Percentiles rank a stretch among this genome's conserved stretches.
These are phyloP conservation scores for Scylla paramamosain DNA, from an alignment of 1,140 invertebrate species.

Conservation along the genomic window DNA sequence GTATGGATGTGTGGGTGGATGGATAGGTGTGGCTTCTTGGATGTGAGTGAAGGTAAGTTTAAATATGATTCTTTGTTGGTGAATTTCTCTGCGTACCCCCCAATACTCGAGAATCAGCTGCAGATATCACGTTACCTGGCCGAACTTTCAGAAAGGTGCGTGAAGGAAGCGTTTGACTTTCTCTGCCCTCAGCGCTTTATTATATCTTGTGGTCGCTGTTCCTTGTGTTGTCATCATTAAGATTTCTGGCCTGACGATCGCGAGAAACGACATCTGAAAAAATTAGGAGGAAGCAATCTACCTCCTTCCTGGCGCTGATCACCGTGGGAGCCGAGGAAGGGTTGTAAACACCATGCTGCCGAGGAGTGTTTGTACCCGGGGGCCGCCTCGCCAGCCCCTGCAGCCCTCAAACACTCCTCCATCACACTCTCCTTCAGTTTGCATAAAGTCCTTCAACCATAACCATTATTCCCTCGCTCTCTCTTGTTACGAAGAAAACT, in stretches of 20 bases:
- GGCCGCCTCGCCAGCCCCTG: background rate
- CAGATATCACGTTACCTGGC: no score
- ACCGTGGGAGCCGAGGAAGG: background rate
- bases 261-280: background rate
- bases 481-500: background rate
- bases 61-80: no score
- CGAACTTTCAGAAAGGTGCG: no score
- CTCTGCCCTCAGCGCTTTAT: background rate
- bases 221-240: background rate
- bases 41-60: no score
- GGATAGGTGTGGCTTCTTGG: no score
- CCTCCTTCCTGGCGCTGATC: background rate
- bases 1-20: no score
- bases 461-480: background rate
- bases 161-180: no score
- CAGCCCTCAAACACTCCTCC: background rate
- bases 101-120: no score
- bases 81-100: no score
- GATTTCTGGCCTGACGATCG: no score
- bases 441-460: background rate
- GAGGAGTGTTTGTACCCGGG: no score
- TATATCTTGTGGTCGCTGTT: background rate
- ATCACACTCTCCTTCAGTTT: background rate
- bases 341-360: background rate
- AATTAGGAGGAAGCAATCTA: constrained; percentile 17